phyloP scores from a whole-genome alignment of 1,140 invertebrate species.

The Oncopeltus fasciatus region DNA sequence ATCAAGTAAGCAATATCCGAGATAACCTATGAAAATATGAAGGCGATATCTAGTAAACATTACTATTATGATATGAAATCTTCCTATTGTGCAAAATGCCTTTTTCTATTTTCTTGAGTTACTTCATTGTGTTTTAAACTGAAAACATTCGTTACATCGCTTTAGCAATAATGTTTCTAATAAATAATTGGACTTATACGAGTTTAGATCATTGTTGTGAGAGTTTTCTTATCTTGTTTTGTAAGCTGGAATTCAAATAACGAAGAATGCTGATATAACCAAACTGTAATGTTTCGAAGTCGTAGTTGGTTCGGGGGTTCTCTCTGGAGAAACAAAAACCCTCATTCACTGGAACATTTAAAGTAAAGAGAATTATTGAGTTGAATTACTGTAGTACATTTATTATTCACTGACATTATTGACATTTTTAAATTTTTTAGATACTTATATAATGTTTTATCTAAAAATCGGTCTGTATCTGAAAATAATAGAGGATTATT shows the following conservation, averaged over 20 bases:
- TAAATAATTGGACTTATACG: too few relatives aligned
- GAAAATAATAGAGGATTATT: slow-evolving; percentile 86
- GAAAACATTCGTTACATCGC: too few relatives aligned
- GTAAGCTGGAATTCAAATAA: background rate
- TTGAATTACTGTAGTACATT: background rate
- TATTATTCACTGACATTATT: background rate
- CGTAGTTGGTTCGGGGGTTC: slow-evolving; percentile 74
- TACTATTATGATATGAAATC: too few relatives aligned
- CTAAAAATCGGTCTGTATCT: slow-evolving; percentile 91
- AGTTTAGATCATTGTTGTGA: too few relatives aligned
- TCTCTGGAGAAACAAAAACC: slow-evolving; percentile 85
- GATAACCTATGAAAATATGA: too few relatives aligned
- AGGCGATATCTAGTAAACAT: too few relatives aligned
- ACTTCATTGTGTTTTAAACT: too few relatives aligned
- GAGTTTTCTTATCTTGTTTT: too few relatives aligned
- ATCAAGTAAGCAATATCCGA: too few relatives aligned
- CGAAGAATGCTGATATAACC: background rate
- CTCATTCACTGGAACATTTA: slow-evolving; percentile 86
- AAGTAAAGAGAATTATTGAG: slow-evolving; percentile 47
- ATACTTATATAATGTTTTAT: slow-evolving; percentile 85
- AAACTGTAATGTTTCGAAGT: slow-evolving; percentile 57
- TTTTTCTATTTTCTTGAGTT: too few relatives aligned
- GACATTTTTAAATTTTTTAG: slow-evolving; percentile 33
- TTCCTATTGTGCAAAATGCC: too few relatives aligned
- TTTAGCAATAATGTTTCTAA: too few relatives aligned